These are phyloP conservation scores for Silurus aristotelis DNA, from an alignment of 2,797 vertebrate genomes.

Conservation along the genomic window DNA sequence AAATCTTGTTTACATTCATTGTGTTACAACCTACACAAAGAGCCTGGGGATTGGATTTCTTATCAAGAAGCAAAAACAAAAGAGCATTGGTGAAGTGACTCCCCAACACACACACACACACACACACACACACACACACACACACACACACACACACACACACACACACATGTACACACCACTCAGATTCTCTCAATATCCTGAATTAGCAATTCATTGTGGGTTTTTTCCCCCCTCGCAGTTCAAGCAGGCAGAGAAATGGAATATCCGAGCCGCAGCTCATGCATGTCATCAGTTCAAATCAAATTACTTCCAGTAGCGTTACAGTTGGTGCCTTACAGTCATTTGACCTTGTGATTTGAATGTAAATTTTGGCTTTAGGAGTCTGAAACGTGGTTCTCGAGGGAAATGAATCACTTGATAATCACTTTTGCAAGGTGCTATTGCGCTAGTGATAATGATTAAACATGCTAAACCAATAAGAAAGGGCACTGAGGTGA, in stretches of 20 bases:
- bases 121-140: constrained; percentile 7
- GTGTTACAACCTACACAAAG: background rate
- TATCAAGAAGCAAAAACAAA: constrained; percentile 39
- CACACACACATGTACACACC: constrained; percentile 7
- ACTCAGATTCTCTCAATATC: constrained; percentile 39
- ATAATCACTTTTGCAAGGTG: constrained; percentile 54
- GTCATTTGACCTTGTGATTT: constrained; percentile 56
- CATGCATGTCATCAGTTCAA: constrained; percentile 46
- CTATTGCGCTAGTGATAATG: constrained; percentile 54
- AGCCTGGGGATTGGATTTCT: constrained; percentile 13
- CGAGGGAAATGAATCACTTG: constrained; percentile 55
- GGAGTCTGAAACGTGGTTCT: constrained; percentile 47
- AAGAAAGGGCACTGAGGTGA: constrained; percentile 55
- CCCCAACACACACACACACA: background rate
- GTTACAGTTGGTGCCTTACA: constrained; percentile 40
- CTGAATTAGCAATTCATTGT: constrained; percentile 47
- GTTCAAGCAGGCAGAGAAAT: constrained; percentile 41
- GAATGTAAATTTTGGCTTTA: constrained; percentile 47
- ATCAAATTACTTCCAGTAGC: constrained; percentile 45
- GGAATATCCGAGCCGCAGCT: constrained; percentile 34
- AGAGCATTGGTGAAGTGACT: background rate
- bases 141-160: background rate
- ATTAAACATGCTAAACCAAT: constrained; percentile 54
- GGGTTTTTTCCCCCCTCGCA: constrained; percentile 4
- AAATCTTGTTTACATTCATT: constrained; percentile 3